These are phyloP conservation scores for Subacronicta megacephala DNA, from an alignment of 2,888 invertebrate species.

Conservation along the genomic window DNA sequence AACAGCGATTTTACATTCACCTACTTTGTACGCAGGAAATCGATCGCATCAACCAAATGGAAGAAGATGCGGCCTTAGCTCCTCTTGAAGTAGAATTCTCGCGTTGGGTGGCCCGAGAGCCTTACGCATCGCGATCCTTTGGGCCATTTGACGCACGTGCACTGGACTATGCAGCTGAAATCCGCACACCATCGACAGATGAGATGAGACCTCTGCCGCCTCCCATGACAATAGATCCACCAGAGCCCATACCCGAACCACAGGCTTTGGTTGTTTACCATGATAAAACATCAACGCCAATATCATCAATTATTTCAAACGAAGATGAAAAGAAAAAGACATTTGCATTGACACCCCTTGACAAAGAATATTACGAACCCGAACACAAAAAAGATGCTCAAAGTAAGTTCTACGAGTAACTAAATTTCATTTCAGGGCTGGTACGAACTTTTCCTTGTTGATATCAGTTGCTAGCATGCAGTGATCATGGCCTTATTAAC, in stretches of 20 bases:
- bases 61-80: constrained; percentile 51
- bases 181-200: constrained; percentile 7
- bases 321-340: constrained; percentile 43
- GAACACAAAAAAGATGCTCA: constrained; percentile 36
- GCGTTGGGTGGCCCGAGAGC: constrained; percentile 55
- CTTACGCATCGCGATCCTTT: constrained; percentile 47
- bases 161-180: constrained; percentile 13
- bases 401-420: constrained; percentile 57
- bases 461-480: background rate
- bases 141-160: constrained; percentile 4
- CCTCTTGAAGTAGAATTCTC: constrained; percentile 58
- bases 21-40: constrained; percentile 66
- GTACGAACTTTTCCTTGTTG: background rate
- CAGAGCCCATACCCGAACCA: constrained; percentile 4
- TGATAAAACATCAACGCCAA: background rate
- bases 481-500: background rate
- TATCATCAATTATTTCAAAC: background rate
- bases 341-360: constrained; percentile 73
- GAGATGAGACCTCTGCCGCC: constrained; percentile 5
- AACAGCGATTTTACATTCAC: constrained; percentile 5
- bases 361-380: constrained; percentile 67
- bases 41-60: constrained; percentile 68
- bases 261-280: background rate
- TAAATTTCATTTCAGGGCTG: background rate
- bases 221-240: constrained; percentile 8